Conservation (phyloP, 1,140 invertebrate species). For the Lepidotrigona ventralis region DNA sequence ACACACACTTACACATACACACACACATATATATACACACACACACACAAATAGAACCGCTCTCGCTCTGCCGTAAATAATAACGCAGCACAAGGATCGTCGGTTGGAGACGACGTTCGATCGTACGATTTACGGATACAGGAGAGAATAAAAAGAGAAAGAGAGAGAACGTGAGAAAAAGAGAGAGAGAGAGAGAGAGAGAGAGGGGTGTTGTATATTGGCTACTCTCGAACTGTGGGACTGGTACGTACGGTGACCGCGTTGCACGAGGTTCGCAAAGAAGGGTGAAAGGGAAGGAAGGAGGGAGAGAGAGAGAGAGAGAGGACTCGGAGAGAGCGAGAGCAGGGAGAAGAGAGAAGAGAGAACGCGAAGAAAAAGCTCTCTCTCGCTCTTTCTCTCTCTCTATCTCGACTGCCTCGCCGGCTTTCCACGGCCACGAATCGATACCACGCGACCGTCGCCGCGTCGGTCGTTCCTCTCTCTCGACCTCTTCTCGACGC, state of each 20-base stretch:
- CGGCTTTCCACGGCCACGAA: constrained; percentile 74
- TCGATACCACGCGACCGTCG: constrained; percentile 76
- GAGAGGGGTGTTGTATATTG: neutral
- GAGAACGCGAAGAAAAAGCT: constrained; percentile 65
- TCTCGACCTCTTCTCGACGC: constrained; percentile 44
- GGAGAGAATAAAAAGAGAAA: neutral
- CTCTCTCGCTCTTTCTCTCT: constrained; percentile 52
- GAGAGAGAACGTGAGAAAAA: neutral
- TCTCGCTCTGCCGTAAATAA: constrained; percentile 28
- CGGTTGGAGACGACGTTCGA: neutral
- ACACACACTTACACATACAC: neutral
- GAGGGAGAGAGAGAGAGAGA: constrained; percentile 39
- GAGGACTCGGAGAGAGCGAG: neutral
- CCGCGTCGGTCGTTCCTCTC: constrained; percentile 61
- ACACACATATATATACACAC: neutral
- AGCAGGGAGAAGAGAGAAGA: constrained; percentile 44
- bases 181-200: neutral
- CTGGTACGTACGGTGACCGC: constrained; percentile 29
- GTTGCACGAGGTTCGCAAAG: constrained; percentile 45
- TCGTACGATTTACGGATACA: constrained; percentile 7
- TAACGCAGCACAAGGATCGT: too few species aligned
- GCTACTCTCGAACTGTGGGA: neutral
- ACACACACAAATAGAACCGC: neutral
- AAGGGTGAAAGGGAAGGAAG: constrained; percentile 27
- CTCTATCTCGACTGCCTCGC: constrained; percentile 62